A percentile compares a stretch with the other conserved stretches of the same genome.
These are phyloP conservation scores for Noctua comes DNA, from an alignment of 2,888 invertebrate genomes.

Conservation along the genomic window DNA sequence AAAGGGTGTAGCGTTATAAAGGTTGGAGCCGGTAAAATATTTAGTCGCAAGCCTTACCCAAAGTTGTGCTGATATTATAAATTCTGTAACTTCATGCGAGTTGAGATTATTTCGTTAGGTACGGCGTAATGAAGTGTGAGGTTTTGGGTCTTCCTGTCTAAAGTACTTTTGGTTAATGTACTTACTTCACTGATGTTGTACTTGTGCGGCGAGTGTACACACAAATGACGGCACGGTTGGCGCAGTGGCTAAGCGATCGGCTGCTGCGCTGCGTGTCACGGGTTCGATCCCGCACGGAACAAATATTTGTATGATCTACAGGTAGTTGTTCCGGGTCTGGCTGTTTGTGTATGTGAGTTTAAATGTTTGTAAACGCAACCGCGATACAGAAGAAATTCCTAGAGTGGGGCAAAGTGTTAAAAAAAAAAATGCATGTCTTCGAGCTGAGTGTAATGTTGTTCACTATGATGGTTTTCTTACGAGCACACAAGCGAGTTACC, in stretches of 20 bases:
- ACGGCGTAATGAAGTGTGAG: slow-evolving; percentile 48
- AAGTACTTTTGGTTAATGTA: slow-evolving; percentile 55
- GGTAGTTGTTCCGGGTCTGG: no score
- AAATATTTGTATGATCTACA: no score
- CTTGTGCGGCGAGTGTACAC: not conserved
- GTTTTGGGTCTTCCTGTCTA: slow-evolving; percentile 33
- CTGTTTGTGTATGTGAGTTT: no score
- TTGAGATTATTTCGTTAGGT: slow-evolving; percentile 61
- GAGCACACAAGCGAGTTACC: not conserved
- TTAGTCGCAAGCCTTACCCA: slow-evolving; percentile 66
- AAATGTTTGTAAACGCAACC: no score
- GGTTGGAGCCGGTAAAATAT: slow-evolving; percentile 81
- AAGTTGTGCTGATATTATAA: slow-evolving; percentile 71
- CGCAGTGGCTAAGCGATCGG: no score
- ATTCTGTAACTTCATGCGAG: slow-evolving; percentile 67
- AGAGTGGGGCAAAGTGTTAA: no score
- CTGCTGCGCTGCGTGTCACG: no score
- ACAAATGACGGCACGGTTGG: no score
- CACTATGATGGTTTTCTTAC: not conserved
- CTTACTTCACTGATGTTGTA: slow-evolving; percentile 29
- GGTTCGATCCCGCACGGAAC: no score
- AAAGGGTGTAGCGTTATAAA: slow-evolving; percentile 79
- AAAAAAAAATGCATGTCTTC: not conserved
- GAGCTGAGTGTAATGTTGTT: not conserved
- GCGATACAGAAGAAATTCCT: no score